Evolutionary conservation across 2,113 vertebrate genomes (phyloP), one percentile per base, ranked within the genome.

Genomic region (Ameiurus melas): DNA sequence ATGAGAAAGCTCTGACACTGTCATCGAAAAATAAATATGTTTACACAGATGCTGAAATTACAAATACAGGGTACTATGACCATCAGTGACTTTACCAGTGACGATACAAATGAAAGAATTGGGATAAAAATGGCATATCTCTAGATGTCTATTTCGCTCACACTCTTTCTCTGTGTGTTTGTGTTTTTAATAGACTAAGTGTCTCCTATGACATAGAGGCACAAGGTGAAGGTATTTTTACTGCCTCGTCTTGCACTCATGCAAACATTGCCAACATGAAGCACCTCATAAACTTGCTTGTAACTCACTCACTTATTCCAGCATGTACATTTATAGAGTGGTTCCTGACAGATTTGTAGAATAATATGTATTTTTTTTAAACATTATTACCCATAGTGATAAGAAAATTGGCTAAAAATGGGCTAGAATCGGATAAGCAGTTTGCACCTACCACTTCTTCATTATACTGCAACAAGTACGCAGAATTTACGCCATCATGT

Each of bases 11-110:
- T 55, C 60, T 58, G 79, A 87, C 51, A 39, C 66, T 68, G 30
- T 36, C 51, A 71, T 39, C 25, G 17, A 60, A 86, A 83, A 83
- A 83, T 83, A 83, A 86, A 77, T 62, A 85, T 60, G 71, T 75
- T 43, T 77, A 73, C 47, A 51, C 53, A 47, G 33, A 58, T 68
- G 71, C 85, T 43, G n/a, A 87, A 87, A 87, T 51, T n/a, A 14
- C 78, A 80, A 86, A 86, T 68, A 68, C 25, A 55, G 47, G 62
- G 51, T n/a, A 81, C 86, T 70, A 33, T 14, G 58, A 62, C 80
- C 80, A 58, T 81, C 58, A 30, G 43, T 8, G 58, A 68, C 66
- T 33, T 25, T 77, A 53, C 16, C 33, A 60, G 27, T n/a, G 62
- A 73, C 20, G 19, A 30, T 57, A 22, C 27, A 53, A 80, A 66